phyloP scores from a whole-genome alignment of 2,797 vertebrate species.

The Psittacula derbiana region DNA sequence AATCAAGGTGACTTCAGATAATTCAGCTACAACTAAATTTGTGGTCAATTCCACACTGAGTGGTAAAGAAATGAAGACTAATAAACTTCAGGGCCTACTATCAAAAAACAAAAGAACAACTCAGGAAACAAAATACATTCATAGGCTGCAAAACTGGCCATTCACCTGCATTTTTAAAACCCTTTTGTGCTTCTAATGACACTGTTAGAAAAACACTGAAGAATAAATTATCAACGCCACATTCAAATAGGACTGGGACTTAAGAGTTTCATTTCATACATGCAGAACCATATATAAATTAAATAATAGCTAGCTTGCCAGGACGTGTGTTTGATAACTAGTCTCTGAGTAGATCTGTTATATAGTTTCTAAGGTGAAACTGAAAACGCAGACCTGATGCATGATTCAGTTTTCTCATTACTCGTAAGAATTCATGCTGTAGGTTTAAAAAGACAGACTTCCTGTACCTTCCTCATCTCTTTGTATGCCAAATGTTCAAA shows the following conservation, averaged over 20 bases:
- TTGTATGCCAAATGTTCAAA: neutral
- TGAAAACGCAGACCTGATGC: neutral
- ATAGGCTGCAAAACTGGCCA: neutral
- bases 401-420: neutral
- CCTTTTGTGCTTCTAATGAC: neutral
- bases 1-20: neutral
- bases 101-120: neutral
- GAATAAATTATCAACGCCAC: neutral
- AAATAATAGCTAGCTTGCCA: neutral
- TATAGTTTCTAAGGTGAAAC: neutral
- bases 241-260: neutral
- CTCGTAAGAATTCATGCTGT: neutral
- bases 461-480: neutral
- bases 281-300: neutral
- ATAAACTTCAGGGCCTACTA: neutral
- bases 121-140: neutral
- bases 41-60: neutral
- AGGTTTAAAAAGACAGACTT: neutral
- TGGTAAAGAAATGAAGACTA: neutral
- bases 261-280: neutral
- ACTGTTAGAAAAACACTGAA: neutral
- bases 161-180: neutral
- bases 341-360: neutral
- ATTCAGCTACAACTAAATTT: neutral
- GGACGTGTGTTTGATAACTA: neutral